phyloP scores from a whole-genome alignment of 30 jellyfish, hydroid and myxozoan species.

The Cassiopea xamachana region DNA sequence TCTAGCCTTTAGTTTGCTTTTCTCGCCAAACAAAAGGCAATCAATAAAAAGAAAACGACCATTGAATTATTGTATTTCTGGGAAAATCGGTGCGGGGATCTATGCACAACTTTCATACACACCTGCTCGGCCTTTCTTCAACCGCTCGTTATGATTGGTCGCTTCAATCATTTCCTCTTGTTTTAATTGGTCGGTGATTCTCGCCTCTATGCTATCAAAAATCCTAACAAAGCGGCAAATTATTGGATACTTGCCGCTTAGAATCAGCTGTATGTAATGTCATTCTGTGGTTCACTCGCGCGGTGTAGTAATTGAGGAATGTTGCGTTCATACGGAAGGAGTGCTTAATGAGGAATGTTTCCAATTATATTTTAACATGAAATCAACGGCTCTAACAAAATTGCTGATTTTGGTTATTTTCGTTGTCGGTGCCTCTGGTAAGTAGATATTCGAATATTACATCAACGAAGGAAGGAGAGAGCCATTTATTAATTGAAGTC shows the following conservation, averaged over 20 bases:
- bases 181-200: constrained; percentile 70
- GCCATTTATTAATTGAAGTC: too few relatives aligned
- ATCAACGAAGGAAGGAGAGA: too few relatives aligned
- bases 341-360: not conserved
- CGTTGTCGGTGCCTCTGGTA: constrained; percentile 21
- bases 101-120: constrained; percentile 34
- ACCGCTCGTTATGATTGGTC: constrained; percentile 62
- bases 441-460: not conserved
- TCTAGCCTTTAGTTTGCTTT: constrained; percentile 32
- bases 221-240: constrained; percentile 43
- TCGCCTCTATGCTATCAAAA: constrained; percentile 58
- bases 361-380: constrained; percentile 24
- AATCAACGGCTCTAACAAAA: not conserved
- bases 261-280: constrained; percentile 47
- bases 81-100: constrained; percentile 72
- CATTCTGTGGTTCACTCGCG: constrained; percentile 57
- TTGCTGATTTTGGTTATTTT: constrained; percentile 24
- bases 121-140: constrained; percentile 68
- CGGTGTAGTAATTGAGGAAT: constrained; percentile 48
- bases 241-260: constrained; percentile 55
- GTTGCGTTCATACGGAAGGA: constrained; percentile 64
- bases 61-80: constrained; percentile 55
- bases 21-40: constrained; percentile 60
- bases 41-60: constrained; percentile 47
- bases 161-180: constrained; percentile 33